Evolutionary conservation across 2,888 invertebrate genomes (phyloP), one percentile per base, ranked within the genome.

Genomic region (Platerodrilus igneus): DNA sequence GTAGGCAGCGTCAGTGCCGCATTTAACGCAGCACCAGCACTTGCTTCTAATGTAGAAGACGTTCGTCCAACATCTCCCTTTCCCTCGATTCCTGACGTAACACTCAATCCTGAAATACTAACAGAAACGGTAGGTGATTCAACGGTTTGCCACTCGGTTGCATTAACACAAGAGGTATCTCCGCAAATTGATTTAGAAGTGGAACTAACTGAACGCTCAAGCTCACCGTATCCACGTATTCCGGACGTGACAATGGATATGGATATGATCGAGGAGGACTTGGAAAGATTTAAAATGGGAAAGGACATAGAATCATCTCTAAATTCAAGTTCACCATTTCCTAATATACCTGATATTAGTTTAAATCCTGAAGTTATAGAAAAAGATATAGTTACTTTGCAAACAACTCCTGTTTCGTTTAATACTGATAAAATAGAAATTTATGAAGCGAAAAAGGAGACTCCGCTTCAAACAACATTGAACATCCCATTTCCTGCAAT

Each of bases 291-390:
- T 42, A 44, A 41, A 31, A 18, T 39, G 8, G 21, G 17, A 3
- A 14, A 52, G 44, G 13, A 32, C 7, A 14, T 56, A 6, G 40
- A 47, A 20, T 55, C 58, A 3, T 8, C 13, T 9, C 11, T 30
- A 9, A 16, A 17, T n/a, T 37, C 35, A 7, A 13, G 45, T 4
- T 63, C 64, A 1, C 62, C 63, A 8, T 66, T 66, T 50, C 66
- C 66, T 5, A 46, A 27, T 8, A 64, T 67, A 29, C 57, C 60
- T 6, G 61, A 67, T 46, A 49, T 65, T 18, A 55, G 46, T 4
- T 34, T 57, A 29, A 59, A 60, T 32, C 61, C 62, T 8, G 64
- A 65, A 41, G 41, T 64, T 1, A 38, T 64, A 2, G 63, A 64
- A 41, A 45, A 54, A 35, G 64, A 65, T 45, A 46, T 65, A 11